Conservation (phyloP, 2,113 vertebrate species). For the Poecile atricapillus region DNA sequence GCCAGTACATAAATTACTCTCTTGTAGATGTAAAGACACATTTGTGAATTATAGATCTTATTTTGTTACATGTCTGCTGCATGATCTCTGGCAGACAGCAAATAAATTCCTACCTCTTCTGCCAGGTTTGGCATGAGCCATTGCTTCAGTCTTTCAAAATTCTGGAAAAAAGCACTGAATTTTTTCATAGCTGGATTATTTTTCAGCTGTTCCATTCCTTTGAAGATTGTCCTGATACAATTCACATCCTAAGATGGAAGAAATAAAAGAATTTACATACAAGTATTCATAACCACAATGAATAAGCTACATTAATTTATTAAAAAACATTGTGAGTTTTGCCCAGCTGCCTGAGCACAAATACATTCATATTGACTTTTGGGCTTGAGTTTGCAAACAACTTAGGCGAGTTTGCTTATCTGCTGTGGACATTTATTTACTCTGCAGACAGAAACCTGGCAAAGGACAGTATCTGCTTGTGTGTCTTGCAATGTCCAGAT, state of each 20-base stretch:
- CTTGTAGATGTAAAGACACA: neutral
- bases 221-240: conserved; percentile 57
- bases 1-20: neutral
- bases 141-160: conserved; percentile 23
- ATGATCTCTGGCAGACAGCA: neutral
- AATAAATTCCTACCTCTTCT: neutral
- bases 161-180: conserved; percentile 29
- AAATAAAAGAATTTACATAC: neutral
- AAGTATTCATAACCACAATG: neutral
- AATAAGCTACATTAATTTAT: neutral
- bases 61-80: neutral
- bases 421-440: neutral
- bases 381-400: rapidly evolving
- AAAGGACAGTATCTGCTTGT: neutral
- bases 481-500: neutral
- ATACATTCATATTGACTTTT: neutral
- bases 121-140: neutral
- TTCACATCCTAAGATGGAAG: conserved; percentile 35
- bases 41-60: neutral
- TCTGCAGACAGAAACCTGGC: neutral
- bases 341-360: neutral
- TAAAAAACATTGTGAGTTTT: neutral
- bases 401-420: rapidly evolving
- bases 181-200: neutral
- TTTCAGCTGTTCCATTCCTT: conserved; percentile 45